A percentile compares a stretch with the other conserved stretches of the same genome.
Evolutionary conservation across 2,113 vertebrate genomes (phyloP).

Genomic region (Lanius ludovicianus): DNA sequence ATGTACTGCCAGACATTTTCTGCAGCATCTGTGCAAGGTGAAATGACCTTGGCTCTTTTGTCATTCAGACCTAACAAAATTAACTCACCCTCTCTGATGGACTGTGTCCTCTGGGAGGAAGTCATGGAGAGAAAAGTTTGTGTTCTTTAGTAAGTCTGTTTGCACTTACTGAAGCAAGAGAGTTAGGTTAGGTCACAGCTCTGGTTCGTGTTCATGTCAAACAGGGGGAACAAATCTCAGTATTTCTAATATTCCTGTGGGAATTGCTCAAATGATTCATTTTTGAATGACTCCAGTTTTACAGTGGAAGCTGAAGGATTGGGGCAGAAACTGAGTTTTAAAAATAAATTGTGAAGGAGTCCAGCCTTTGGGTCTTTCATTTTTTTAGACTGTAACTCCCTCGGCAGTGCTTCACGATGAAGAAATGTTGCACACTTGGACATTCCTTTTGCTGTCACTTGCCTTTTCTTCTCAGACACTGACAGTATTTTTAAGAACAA

Average conservation of each 20-base stretch:
- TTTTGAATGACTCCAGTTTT: background rate
- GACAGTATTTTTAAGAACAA: background rate
- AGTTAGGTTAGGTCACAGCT: background rate
- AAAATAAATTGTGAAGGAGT: background rate
- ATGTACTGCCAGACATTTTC: background rate
- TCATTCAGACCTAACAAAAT: background rate
- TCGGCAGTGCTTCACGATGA: background rate
- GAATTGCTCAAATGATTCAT: background rate
- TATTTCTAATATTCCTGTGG: background rate
- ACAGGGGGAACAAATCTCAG: background rate
- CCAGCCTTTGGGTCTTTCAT: accelerated
- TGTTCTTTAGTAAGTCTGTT: background rate
- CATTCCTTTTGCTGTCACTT: background rate
- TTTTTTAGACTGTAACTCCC: background rate
- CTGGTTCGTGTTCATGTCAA: background rate
- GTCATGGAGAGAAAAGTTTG: background rate
- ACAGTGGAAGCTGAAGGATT: background rate
- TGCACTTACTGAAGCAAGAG: background rate
- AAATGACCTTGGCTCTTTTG: background rate
- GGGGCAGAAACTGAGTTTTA: background rate
- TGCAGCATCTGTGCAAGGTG: background rate
- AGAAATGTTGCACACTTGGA: background rate
- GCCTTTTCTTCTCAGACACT: background rate
- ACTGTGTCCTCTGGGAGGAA: background rate
- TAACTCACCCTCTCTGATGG: background rate